These are phyloP conservation scores for Enteromius viviparus DNA, from an alignment of 2,797 vertebrate species.

Conservation along the genomic window DNA sequence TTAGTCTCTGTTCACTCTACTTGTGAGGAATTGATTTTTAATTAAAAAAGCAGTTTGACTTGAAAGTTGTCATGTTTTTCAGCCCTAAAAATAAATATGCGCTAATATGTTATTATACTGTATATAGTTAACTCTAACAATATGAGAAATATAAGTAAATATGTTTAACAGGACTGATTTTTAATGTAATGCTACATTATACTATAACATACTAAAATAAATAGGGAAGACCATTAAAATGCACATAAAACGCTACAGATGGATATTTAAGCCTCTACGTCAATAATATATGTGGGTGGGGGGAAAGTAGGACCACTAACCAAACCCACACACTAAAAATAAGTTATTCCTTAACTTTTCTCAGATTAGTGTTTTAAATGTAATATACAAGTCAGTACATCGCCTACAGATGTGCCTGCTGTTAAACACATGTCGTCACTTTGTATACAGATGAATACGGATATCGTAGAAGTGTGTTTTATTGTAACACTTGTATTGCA, in stretches of 20 bases:
- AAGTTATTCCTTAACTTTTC: not conserved
- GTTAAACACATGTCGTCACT: conserved; percentile 12
- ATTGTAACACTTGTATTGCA: conserved; percentile 22
- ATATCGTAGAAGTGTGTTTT: conserved; percentile 32
- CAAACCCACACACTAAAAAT: conserved; percentile 7
- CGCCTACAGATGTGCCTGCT: conserved; percentile 24
- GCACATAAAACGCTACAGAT: not conserved
- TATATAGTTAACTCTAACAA: not conserved
- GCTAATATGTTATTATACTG: not conserved
- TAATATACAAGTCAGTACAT: conserved; percentile 15
- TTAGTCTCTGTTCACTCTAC: not conserved
- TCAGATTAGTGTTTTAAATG: conserved; percentile 24
- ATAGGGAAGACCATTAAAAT: not conserved
- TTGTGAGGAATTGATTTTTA: conserved; percentile 26
- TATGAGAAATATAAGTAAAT: not conserved
- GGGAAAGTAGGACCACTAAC: not conserved
- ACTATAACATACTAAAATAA: not conserved
- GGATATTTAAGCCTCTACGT: not conserved
- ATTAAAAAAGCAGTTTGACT: not conserved
- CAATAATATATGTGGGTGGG: not conserved
- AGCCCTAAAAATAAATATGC: not conserved
- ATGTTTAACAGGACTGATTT: not conserved
- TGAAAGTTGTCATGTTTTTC: not conserved
- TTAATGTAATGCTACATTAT: not conserved
- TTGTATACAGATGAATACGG: conserved; percentile 6